Evolutionary conservation across 2,113 vertebrate genomes (phyloP).

Genomic region (Monarcha castaneiventris): DNA sequence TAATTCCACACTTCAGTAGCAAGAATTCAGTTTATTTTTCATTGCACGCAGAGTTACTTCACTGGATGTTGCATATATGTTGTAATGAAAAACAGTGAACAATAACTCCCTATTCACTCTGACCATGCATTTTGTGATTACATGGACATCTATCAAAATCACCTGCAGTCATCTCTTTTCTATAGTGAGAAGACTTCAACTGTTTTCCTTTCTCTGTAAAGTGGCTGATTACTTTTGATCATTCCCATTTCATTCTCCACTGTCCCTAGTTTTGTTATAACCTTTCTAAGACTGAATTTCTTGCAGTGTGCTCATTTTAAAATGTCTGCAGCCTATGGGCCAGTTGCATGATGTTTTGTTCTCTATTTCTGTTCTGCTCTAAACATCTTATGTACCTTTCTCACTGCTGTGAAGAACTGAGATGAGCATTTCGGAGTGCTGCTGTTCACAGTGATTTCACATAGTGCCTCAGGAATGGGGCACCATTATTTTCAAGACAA

Average conservation of each 20-base stretch:
- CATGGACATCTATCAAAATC: background rate
- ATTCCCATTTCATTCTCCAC: background rate
- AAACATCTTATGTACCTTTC: background rate
- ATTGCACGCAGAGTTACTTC: background rate
- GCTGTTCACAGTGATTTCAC: background rate
- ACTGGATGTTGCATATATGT: background rate
- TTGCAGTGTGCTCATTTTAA: background rate
- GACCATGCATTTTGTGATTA: background rate
- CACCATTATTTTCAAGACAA: background rate
- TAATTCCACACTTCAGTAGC: background rate
- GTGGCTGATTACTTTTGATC: background rate
- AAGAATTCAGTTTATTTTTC: fast-evolving
- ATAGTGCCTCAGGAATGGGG: background rate
- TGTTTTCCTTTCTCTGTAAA: background rate
- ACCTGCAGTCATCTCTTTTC: background rate
- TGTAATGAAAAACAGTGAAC: background rate
- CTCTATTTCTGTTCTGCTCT: background rate
- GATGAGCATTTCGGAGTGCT: fast-evolving
- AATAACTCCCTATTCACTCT: background rate
- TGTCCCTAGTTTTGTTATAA: background rate
- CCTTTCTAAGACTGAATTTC: background rate
- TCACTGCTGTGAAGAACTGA: background rate
- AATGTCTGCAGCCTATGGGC: background rate
- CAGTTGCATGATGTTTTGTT: background rate
- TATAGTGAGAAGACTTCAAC: background rate